phyloP scores from a whole-genome alignment of 1,140 invertebrate genomes.

The Vanessa atalanta region DNA sequence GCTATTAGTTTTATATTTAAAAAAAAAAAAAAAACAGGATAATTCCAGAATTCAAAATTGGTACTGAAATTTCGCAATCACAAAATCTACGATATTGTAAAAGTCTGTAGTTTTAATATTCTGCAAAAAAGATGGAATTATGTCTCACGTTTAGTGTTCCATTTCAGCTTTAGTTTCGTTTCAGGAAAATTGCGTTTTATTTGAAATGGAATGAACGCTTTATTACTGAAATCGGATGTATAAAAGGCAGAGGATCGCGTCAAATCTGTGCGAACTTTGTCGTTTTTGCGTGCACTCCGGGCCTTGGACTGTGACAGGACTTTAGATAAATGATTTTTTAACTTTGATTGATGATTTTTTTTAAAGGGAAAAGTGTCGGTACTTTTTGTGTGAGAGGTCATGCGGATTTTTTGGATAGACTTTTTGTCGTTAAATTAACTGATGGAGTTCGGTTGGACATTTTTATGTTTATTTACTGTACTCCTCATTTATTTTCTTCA shows the following conservation, averaged over 20 bases:
- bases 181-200: slow-evolving; percentile 4
- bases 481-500: too few relatives aligned
- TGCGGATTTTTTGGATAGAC: background rate
- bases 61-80: too few relatives aligned
- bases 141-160: slow-evolving; percentile 1
- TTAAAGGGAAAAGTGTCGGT: background rate
- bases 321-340: slow-evolving; percentile 31
- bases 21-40: too few relatives aligned
- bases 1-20: too few relatives aligned
- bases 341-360: slow-evolving; percentile 22
- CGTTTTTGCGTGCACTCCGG: slow-evolving; percentile 1
- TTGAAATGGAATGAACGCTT: slow-evolving; percentile 18
- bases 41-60: too few relatives aligned
- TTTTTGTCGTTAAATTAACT: background rate
- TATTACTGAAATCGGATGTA: slow-evolving; percentile 34
- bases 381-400: background rate
- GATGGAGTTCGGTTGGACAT: background rate
- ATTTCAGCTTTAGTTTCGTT: slow-evolving; percentile 5
- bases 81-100: background rate
- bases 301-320: slow-evolving; percentile 17
- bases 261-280: slow-evolving; percentile 2
- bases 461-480: background rate
- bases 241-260: slow-evolving; percentile 25
- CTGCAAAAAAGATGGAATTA: background rate
- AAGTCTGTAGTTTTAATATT: slow-evolving; percentile 1